These are phyloP conservation scores for Rhinichthys klamathensis DNA, from an alignment of 2,113 vertebrate genomes.

Conservation along the genomic window DNA sequence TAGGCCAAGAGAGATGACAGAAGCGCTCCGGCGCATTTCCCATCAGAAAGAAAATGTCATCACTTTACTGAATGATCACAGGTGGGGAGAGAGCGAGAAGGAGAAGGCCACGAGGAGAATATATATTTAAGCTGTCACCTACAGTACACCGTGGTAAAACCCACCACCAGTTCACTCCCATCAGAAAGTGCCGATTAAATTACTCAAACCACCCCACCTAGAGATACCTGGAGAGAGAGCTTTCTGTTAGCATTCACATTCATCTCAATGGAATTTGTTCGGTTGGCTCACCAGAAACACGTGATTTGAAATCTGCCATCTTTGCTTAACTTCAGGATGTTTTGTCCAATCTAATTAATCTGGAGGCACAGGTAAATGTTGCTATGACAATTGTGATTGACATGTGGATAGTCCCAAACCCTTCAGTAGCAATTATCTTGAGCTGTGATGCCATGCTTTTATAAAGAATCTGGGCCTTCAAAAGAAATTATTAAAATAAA, in stretches of 20 bases:
- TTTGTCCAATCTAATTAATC: background rate
- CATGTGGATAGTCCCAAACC: background rate
- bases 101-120: slow-evolving; percentile 51
- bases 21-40: slow-evolving; percentile 8
- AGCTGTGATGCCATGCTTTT: background rate
- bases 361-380: background rate
- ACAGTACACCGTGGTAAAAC: background rate
- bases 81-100: slow-evolving; percentile 16
- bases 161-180: slow-evolving; percentile 12
- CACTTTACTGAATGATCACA: slow-evolving; percentile 55
- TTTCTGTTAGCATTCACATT: background rate
- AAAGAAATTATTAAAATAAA: background rate
- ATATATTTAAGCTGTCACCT: slow-evolving; percentile 47
- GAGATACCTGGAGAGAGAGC: slow-evolving; percentile 16
- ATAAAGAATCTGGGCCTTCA: background rate
- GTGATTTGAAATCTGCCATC: background rate
- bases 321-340: background rate
- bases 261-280: slow-evolving; percentile 4
- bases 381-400: background rate
- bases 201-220: slow-evolving; percentile 26
- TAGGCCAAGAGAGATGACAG: slow-evolving; percentile 39
- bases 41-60: slow-evolving; percentile 54
- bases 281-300: no score
- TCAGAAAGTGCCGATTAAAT: slow-evolving; percentile 48
- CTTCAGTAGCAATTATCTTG: background rate